A percentile compares a stretch with the other conserved stretches of the same genome.
Evolutionary conservation across 37 sponge, comb jelly and placozoan genomes (phyloP).

Genomic region (Cliona cf. orientalis): DNA sequence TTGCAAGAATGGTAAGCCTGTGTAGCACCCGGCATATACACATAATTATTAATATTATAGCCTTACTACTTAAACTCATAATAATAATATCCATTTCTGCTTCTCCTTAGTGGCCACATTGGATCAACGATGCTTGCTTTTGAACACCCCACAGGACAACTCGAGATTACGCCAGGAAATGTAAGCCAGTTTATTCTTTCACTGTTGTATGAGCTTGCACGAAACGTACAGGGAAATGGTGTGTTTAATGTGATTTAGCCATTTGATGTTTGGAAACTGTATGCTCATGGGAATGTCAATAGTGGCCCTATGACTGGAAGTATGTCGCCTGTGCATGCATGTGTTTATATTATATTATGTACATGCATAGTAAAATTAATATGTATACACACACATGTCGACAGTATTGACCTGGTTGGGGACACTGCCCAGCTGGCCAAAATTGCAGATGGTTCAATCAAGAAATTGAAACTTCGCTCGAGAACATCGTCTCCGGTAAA

Average conservation of each 20-base stretch:
- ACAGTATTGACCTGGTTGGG: slow-evolving; percentile 36
- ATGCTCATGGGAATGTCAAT: too few species aligned
- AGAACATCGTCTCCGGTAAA: slow-evolving; percentile 26
- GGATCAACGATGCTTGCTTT: slow-evolving; percentile 34
- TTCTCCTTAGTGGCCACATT: slow-evolving; percentile 41
- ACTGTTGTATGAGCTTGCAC: too few species aligned
- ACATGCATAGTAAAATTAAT: too few species aligned
- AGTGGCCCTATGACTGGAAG: too few species aligned
- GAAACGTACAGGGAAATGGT: neutral
- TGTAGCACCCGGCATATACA: neutral
- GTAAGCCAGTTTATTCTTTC: too few species aligned
- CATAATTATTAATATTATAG: neutral
- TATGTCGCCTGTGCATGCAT: too few species aligned
- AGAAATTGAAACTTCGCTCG: slow-evolving; percentile 34
- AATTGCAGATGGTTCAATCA: slow-evolving; percentile 51
- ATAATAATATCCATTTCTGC: neutral
- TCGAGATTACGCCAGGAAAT: slow-evolving; percentile 44
- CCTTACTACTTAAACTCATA: neutral
- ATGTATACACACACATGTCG: too few species aligned
- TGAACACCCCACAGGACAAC: slow-evolving; percentile 47
- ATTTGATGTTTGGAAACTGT: too few species aligned
- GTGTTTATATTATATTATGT: too few species aligned
- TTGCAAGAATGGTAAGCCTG: slow-evolving; percentile 52
- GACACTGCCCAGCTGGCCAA: slow-evolving; percentile 74
- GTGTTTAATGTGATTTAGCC: too few species aligned